Evolutionary conservation across 2,888 invertebrate species (phyloP).

Genomic region (Diloba caeruleocephala): DNA sequence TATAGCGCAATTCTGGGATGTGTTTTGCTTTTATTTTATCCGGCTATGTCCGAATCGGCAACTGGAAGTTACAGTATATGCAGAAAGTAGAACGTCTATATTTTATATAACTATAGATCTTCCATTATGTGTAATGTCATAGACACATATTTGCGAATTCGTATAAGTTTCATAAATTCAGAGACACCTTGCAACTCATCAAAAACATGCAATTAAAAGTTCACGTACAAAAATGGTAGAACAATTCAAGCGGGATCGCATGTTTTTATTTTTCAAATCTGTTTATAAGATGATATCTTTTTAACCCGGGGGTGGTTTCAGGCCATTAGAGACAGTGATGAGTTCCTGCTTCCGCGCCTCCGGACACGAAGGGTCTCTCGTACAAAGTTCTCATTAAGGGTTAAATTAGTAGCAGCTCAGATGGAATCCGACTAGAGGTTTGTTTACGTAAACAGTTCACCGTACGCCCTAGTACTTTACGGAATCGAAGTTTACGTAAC

Average conservation of each 20-base stretch:
- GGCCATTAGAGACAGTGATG: slow-evolving; percentile 81
- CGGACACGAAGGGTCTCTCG: slow-evolving; percentile 73
- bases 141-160: not conserved
- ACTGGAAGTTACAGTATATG: not conserved
- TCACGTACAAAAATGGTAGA: slow-evolving; percentile 56
- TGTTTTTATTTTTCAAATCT: slow-evolving; percentile 65
- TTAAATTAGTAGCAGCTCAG: slow-evolving; percentile 75
- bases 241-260: slow-evolving; percentile 45
- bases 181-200: not conserved
- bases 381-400: slow-evolving; percentile 78
- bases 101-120: no score
- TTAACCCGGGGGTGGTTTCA: slow-evolving; percentile 76
- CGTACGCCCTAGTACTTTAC: slow-evolving; percentile 56
- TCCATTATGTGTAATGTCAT: no score
- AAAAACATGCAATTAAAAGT: slow-evolving; percentile 42
- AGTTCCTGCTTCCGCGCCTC: slow-evolving; percentile 80
- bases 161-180: not conserved
- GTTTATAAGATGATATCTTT: slow-evolving; percentile 74
- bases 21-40: slow-evolving; percentile 48
- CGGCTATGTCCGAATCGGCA: slow-evolving; percentile 25
- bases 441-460: slow-evolving; percentile 69
- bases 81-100: no score
- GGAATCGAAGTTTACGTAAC: slow-evolving; percentile 57
- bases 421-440: slow-evolving; percentile 66
- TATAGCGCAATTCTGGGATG: slow-evolving; percentile 60